Percentiles rank a stretch among this genome's conserved stretches.
These are phyloP conservation scores for Tapirus terrestris DNA, from an alignment of 2,113 vertebrate genomes.

Conservation along the genomic window DNA sequence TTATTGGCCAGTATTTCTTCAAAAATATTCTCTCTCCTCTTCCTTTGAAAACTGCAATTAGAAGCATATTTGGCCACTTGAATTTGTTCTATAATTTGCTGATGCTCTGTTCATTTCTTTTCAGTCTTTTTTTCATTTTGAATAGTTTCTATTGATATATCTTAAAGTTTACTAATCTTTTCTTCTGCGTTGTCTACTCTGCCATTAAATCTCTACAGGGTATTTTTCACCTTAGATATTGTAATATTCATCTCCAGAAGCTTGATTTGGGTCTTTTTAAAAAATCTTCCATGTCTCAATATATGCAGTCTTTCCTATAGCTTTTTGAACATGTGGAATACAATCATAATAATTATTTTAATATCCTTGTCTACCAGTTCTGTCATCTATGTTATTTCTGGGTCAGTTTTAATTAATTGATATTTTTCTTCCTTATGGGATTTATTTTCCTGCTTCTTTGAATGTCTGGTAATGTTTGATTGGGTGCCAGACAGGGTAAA, in stretches of 20 bases:
- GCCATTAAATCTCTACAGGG: neutral
- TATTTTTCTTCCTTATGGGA: neutral
- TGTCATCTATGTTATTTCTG: neutral
- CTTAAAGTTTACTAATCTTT: slow-evolving; percentile 3
- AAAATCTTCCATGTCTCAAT: neutral
- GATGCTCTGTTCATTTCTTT: neutral
- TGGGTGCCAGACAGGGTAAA: neutral
- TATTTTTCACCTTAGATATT: neutral
- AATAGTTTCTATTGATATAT: neutral
- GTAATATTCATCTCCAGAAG: neutral
- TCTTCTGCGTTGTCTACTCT: neutral
- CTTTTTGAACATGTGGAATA: neutral
- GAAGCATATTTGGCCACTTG: neutral
- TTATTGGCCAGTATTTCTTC: neutral
- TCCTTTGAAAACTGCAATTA: neutral
- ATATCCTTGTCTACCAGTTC: neutral
- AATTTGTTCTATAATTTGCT: neutral
- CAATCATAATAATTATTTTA: slow-evolving; percentile 27
- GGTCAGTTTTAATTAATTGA: neutral
- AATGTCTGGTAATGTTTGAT: neutral
- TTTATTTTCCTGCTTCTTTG: slow-evolving; percentile 24
- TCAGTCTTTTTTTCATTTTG: neutral
- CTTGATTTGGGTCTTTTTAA: neutral
- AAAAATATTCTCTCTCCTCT: neutral
- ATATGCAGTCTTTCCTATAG: neutral